Base-by-base conservation (phyloP, 2,888 invertebrate species). In the Ectobius pallidus region DNA sequence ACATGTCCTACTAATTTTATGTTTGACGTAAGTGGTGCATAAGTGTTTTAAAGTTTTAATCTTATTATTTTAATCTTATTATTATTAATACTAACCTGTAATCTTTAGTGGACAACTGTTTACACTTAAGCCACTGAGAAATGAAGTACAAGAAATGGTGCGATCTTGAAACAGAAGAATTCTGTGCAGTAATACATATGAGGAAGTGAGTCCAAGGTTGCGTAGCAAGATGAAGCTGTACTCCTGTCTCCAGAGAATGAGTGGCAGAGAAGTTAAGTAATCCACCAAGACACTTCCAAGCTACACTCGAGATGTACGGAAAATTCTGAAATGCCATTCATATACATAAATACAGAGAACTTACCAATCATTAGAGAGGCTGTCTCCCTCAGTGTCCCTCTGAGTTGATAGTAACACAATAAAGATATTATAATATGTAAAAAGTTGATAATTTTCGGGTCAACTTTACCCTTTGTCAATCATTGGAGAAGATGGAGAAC, bases 131-230 rank as follows among this genome's bases (percentile, higher is more conserved):
- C 65, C 55, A 65, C 18, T 39, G 46, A 65, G 16, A 55, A 4
- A 71, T 20, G 44, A 72, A 72, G 20, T 55, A 42, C 2, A 70
- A 44, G 46, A 55, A 70, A 42, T 58, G 22, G 6, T 58, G 22
- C 42, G n/a, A n/a, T 61, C 18, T 16, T 27, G 16, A 42, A 14
- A 18, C 20, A 18, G 39, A 27, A 58, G 27, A n/a, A 52, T 42
- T 42, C 3, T 4, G 14, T 52, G 14, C 32, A 18, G 30, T 68
- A 22, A 68, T 25, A 16, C 68, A 34, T 18, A 65, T 52, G n/a
- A 72, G 22, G 20, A 58, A 55, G 20, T 25, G 42, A 3, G 55
- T 72, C 72, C 72, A 72, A 20, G 72, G 72, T 14, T 72, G 72
- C 14, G 68, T 61, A 14, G 72, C 68, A 16, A 72, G 25, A 27